Evolutionary conservation across 2,888 invertebrate genomes (phyloP), one percentile per base, ranked within the genome.

Genomic region (Capitulum mitella): DNA sequence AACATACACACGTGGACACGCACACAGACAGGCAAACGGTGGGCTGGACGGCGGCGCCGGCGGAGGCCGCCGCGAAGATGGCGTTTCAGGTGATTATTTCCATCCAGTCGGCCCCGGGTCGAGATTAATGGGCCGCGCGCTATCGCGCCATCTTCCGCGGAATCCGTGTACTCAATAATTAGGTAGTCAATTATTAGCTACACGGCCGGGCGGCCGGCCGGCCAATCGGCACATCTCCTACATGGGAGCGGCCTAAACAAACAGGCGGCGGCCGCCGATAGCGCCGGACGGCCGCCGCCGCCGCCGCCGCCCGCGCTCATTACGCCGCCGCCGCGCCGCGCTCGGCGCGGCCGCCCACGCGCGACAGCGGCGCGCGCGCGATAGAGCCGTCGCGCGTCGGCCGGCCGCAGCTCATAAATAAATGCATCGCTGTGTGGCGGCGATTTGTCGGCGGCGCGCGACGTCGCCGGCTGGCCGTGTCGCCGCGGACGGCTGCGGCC

Each of bases 61-160:
- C 37, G 26, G n/a, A 37, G n/a, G 40, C 70, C 26, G n/a, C 22
- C 5, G 3, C 40, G 70, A 19, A 0, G 40, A 34, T 29, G 70
- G 70, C 58, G 58, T 22, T 58, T 22, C 75, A 34, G 77, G 79
- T 64, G 77, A 79, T 79, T 79, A 77, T 77, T 77, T 77, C 61
- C n/a, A 77, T 58, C 78, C 74, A 70, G 78, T 74, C 75, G 76
- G 40, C 40, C 29, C 40, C 46, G 34, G 78, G 43, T 26, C 54
- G 32, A 74, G 54, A 76, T 70, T 74, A 78, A 75, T 40, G 78
- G 16, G 14, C 26, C 14, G 26, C 37, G 37, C 70, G 26, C 37
- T 70, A 70, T 70, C 70, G 26, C 37, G 70, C 40, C 70, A 70
- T 70, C 70, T 70, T 40, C 70, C 26, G 40, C 70, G 70, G 70